Base-by-base conservation (phyloP, 2,888 invertebrate genomes). In the Diplolepis rosae region DNA sequence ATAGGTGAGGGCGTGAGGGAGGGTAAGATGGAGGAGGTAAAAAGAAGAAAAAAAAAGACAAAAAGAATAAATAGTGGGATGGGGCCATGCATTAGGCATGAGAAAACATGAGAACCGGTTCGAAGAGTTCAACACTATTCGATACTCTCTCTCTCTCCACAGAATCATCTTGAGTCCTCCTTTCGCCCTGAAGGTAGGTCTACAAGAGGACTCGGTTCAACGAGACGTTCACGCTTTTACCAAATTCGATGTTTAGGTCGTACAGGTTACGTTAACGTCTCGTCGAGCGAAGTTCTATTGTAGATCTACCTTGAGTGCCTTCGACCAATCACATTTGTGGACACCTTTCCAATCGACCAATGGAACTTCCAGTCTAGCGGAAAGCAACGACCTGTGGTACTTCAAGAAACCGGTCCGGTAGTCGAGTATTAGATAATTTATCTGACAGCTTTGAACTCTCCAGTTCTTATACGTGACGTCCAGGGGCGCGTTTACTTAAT, bases 391-490 rank as follows among this genome's bases (percentile, higher is more conserved):
- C 48, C 48, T 48, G 48, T 48, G 48, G 48, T 48, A 11, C 18
- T 18, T 48, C 76, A 72, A 71, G 75, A 75, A 80, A 80, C 81
- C 81, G 81, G 79, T 81, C 77, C 80, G 77, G 77, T 76, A 79
- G 76, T 78, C 79, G 77, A 76, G 77, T 80, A 78, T 80, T 81
- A 79, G 81, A 81, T 81, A 81, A 80, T 81, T 80, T 80, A 81
- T 81, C 81, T 77, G 77, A 79, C 77, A 77, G 81, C 79, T 81
- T 78, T 80, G 81, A 80, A 81, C 80, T 80, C 80, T 78, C 48
- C 48, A 48, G 48, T 11, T 48, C 48, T 48, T 48, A 22, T 48
- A 48, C 48, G 48, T 48, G 22, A 48, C 22, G 9, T 48, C 22
- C 48, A 48, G 48, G 48, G 48, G 22, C 48, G 48, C 9, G 22